A percentile compares a stretch with the other conserved stretches of the same genome.
These are phyloP conservation scores for Seladonia tumulorum DNA, from an alignment of 2,888 invertebrate genomes.

Conservation along the genomic window DNA sequence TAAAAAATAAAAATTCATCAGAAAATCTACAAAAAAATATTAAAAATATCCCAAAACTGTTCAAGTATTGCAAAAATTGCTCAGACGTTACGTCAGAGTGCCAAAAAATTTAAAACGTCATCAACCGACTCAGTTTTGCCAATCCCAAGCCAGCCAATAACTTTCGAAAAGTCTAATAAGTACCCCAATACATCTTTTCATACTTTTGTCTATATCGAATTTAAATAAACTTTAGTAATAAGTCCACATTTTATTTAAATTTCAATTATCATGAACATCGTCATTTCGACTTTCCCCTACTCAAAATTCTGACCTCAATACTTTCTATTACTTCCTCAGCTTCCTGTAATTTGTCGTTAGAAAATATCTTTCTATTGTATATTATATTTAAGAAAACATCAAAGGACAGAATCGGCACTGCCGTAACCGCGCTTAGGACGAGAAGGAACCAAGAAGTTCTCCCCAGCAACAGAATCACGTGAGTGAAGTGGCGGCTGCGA, in stretches of 20 bases:
- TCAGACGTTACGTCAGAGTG: neutral
- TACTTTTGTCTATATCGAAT: neutral
- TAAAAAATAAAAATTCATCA: neutral
- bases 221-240: neutral
- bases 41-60: neutral
- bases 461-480: constrained; percentile 73
- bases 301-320: neutral
- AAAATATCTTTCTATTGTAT: neutral
- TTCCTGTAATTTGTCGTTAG: neutral
- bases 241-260: neutral
- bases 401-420: neutral
- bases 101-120: neutral
- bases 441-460: constrained; percentile 61
- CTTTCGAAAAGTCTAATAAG: neutral
- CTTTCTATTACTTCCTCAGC: neutral
- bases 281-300: neutral
- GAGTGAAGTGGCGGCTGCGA: constrained; percentile 31
- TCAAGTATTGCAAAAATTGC: neutral
- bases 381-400: neutral
- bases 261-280: neutral
- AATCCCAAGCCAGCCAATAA: neutral
- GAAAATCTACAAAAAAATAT: neutral
- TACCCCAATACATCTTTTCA: neutral
- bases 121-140: neutral
- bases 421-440: constrained; percentile 25